A percentile compares a stretch with the other conserved stretches of the same genome.
Evolutionary conservation across 1,140 invertebrate genomes (phyloP).

Genomic region (Drosophila repleta): DNA sequence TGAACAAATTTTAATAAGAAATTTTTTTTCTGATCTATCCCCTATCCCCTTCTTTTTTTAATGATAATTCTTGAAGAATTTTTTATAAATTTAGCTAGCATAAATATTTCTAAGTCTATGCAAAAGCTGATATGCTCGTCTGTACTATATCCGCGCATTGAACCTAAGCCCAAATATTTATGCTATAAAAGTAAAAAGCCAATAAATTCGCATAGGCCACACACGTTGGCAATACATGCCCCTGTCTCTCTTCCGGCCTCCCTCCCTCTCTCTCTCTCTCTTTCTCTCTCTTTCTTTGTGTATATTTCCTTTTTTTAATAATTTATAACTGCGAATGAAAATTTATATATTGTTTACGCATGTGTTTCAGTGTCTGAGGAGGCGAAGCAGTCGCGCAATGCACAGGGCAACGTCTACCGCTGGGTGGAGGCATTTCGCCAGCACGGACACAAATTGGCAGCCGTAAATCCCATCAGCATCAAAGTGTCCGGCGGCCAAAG

Average conservation of each 20-base stretch:
- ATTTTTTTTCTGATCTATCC: no score
- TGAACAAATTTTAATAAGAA: no score
- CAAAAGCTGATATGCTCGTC: not conserved
- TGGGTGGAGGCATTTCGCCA: slow-evolving; percentile 85
- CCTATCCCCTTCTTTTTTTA: no score
- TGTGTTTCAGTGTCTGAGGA: slow-evolving; percentile 77
- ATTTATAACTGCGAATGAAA: slow-evolving; percentile 72
- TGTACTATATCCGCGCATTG: slow-evolving; percentile 9
- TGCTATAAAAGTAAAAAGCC: slow-evolving; percentile 76
- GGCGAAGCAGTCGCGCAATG: slow-evolving; percentile 66
- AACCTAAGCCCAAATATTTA: slow-evolving; percentile 53
- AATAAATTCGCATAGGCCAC: slow-evolving; percentile 74
- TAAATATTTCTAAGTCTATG: no score
- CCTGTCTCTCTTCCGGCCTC: slow-evolving; percentile 28
- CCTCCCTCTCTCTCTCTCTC: not conserved
- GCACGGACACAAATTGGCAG: slow-evolving; percentile 85
- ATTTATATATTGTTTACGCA: slow-evolving; percentile 80
- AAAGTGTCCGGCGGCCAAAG: slow-evolving; percentile 78
- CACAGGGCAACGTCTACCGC: slow-evolving; percentile 82
- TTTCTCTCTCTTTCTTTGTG: slow-evolving; percentile 23
- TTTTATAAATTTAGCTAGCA: no score
- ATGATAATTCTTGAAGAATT: no score
- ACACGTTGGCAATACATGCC: slow-evolving; percentile 28
- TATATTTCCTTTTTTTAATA: slow-evolving; percentile 67
- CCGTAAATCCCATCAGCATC: slow-evolving; percentile 85